Evolutionary conservation across 53 echinoderm and acorn worm genomes (phyloP).

Genomic region (Apostichopus leukothele): DNA sequence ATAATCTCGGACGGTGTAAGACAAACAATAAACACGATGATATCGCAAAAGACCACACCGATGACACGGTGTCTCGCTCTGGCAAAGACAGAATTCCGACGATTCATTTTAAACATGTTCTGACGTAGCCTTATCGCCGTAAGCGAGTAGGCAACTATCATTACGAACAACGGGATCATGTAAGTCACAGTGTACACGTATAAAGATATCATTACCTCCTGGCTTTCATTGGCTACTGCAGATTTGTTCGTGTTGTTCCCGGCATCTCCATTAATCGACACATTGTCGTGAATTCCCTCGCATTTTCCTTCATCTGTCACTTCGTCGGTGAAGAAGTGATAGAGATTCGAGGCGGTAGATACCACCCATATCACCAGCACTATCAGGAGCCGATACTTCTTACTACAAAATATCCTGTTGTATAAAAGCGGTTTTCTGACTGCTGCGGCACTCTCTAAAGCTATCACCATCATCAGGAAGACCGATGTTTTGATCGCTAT

Average conservation of each 20-base stretch:
- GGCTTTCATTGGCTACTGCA: not conserved
- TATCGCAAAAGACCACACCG: slow-evolving; percentile 29
- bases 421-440: slow-evolving; percentile 23
- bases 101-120: slow-evolving; percentile 18
- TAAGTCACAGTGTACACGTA: slow-evolving; percentile 25
- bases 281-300: not conserved
- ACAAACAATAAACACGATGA: slow-evolving; percentile 40
- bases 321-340: slow-evolving; percentile 20
- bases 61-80: slow-evolving; percentile 28
- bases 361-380: not conserved
- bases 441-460: slow-evolving; percentile 24
- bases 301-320: slow-evolving; percentile 13
- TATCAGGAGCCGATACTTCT: slow-evolving; percentile 4
- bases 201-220: not conserved
- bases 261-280: not conserved
- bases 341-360: not conserved
- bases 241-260: not conserved
- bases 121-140: slow-evolving; percentile 29
- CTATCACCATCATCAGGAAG: slow-evolving; percentile 29
- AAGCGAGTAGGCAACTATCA: slow-evolving; percentile 7
- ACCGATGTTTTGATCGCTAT: slow-evolving; percentile 17
- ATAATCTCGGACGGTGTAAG: slow-evolving; percentile 14
- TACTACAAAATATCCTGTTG: slow-evolving; percentile 14
- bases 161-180: slow-evolving; percentile 9
- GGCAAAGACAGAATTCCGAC: slow-evolving; percentile 21